Evolutionary conservation across 2,888 invertebrate genomes (phyloP).

Genomic region (Blomia tropicalis): DNA sequence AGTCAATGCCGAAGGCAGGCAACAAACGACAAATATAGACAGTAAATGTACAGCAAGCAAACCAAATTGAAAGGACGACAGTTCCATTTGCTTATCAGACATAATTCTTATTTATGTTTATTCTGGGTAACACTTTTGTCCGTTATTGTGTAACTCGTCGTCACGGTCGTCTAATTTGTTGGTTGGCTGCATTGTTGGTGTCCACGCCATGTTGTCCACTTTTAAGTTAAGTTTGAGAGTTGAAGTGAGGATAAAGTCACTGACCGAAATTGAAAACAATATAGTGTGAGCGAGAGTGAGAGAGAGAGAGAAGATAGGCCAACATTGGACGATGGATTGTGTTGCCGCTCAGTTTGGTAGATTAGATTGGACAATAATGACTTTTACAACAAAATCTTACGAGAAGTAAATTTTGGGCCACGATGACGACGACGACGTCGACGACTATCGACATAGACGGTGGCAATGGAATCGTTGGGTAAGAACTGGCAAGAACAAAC

Average conservation of each 20-base stretch:
- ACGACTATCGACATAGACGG: neutral
- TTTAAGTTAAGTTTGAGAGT: too few relatives aligned
- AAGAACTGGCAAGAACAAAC: neutral
- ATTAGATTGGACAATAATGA: constrained; percentile 1
- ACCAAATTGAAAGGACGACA: too few relatives aligned
- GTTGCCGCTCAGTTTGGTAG: constrained; percentile 4
- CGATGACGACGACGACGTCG: neutral
- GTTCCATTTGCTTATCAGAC: constrained; percentile 9
- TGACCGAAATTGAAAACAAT: neutral
- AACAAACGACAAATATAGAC: too few relatives aligned
- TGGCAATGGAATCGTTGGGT: neutral
- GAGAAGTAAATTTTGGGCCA: neutral
- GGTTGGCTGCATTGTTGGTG: too few relatives aligned
- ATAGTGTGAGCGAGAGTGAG: neutral
- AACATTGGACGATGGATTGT: too few relatives aligned
- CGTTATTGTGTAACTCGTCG: neutral
- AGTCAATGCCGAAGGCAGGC: too few relatives aligned
- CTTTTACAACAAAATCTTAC: constrained; percentile 8
- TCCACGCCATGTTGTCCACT: too few relatives aligned
- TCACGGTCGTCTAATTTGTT: neutral
- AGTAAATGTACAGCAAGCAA: too few relatives aligned
- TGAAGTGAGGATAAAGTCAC: neutral
- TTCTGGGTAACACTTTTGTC: neutral
- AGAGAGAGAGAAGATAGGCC: neutral
- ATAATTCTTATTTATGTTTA: constrained; percentile 1